These are phyloP conservation scores for Charanyca ferruginea DNA, from an alignment of 2,888 invertebrate species.

Conservation along the genomic window DNA sequence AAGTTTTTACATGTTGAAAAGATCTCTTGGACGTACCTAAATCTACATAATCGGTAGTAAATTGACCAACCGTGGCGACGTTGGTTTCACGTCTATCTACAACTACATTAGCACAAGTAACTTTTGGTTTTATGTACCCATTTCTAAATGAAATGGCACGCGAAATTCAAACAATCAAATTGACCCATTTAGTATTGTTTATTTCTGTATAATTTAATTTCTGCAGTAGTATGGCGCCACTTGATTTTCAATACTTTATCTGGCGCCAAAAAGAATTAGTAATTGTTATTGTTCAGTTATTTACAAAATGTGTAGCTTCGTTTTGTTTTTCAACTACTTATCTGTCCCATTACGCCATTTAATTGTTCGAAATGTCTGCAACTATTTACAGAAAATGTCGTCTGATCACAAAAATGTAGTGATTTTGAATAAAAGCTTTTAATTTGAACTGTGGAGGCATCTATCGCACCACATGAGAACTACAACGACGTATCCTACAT, in stretches of 20 bases:
- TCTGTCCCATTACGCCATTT: constrained; percentile 8
- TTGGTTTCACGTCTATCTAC: too few species aligned
- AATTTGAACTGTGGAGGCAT: too few species aligned
- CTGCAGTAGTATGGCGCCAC: constrained; percentile 26
- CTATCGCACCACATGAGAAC: too few species aligned
- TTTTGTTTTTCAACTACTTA: constrained; percentile 11
- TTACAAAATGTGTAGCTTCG: constrained; percentile 7
- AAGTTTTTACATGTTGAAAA: too few species aligned
- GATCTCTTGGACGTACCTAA: too few species aligned
- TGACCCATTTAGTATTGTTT: constrained; percentile 32
- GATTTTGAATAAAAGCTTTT: neutral
- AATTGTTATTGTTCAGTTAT: constrained; percentile 35
- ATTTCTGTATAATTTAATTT: neutral
- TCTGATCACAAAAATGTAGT: neutral
- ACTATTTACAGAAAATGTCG: constrained; percentile 7
- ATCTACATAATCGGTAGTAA: too few species aligned
- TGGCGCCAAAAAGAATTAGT: constrained; percentile 47
- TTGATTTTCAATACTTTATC: constrained; percentile 42
- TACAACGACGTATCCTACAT: too few species aligned
- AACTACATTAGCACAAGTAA: too few species aligned
- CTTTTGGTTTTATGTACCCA: neutral
- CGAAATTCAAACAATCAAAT: constrained; percentile 26
- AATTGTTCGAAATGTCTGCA: constrained; percentile 14
- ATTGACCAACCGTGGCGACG: too few species aligned
- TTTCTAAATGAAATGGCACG: neutral